Conservation (phyloP, 2,797 vertebrate genomes). For the Pygocentrus nattereri region DNA sequence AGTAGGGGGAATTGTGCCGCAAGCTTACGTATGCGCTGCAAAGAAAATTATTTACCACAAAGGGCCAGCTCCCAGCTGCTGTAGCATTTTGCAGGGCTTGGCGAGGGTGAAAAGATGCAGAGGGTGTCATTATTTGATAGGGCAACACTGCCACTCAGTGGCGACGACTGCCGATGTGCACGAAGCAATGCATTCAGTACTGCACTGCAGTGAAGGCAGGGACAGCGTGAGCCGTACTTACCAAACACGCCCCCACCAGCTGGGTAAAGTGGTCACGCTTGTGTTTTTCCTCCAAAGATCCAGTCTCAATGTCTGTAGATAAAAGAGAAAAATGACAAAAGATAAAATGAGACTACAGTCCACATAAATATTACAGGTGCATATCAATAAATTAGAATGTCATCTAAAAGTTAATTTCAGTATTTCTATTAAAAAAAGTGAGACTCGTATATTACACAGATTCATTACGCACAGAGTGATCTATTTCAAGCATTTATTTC, state of each 20-base stretch:
- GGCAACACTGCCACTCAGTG: constrained; percentile 63
- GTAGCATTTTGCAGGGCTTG: constrained; percentile 15
- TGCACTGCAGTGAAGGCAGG: constrained; percentile 28
- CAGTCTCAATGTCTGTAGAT: constrained; percentile 94
- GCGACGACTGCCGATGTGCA: not conserved
- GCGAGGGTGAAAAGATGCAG: not conserved
- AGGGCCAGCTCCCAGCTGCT: constrained; percentile 24
- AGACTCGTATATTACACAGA: too few relatives aligned
- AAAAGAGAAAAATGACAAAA: constrained; percentile 25
- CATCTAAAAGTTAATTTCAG: too few relatives aligned
- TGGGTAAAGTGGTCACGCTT: constrained; percentile 97
- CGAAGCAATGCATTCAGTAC: not conserved
- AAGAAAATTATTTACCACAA: constrained; percentile 53
- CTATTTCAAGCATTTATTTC: too few relatives aligned
- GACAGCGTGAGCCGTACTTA: constrained; percentile 73
- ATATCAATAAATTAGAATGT: too few relatives aligned
- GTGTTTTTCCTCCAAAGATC: constrained; percentile 95
- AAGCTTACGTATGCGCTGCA: constrained; percentile 25
- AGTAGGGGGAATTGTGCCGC: constrained; percentile 40
- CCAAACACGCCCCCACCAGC: constrained; percentile 95
- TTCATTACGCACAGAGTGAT: too few relatives aligned
- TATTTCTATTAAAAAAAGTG: too few relatives aligned
- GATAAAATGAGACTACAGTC: too few relatives aligned
- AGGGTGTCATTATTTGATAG: not conserved
- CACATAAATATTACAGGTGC: too few relatives aligned